phyloP scores from a whole-genome alignment of 2,797 vertebrate species.

The Enteromius fasciolatus region DNA sequence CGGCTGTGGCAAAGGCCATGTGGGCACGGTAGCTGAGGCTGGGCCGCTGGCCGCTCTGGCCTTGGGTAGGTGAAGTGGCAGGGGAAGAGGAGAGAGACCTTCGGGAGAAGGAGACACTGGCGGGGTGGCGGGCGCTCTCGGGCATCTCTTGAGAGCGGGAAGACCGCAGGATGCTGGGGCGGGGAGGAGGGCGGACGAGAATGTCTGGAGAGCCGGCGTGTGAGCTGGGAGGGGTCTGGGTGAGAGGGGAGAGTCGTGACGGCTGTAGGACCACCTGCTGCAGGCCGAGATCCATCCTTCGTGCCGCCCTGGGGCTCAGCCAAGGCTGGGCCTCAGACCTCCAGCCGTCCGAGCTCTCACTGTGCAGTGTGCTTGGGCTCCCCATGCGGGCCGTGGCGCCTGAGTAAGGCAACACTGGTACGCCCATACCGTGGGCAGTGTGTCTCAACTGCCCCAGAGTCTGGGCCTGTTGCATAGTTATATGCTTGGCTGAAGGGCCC shows the following conservation, averaged over 20 bases:
- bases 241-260: constrained; percentile 95
- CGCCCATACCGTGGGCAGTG: constrained; percentile 98
- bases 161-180: constrained; percentile 90
- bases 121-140: constrained; percentile 90
- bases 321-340: constrained; percentile 90
- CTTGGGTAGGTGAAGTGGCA: constrained; percentile 87
- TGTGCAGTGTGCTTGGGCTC: constrained; percentile 95
- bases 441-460: constrained; percentile 99
- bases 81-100: constrained; percentile 85
- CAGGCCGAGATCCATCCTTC: constrained; percentile 93
- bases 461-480: constrained; percentile 98
- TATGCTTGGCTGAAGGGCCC: constrained; percentile 88
- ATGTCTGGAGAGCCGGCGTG: constrained; percentile 96
- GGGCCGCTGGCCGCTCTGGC: constrained; percentile 80
- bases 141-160: constrained; percentile 88
- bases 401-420: constrained; percentile 99
- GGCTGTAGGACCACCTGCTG: constrained; percentile 98
- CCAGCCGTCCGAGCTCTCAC: constrained; percentile 90
- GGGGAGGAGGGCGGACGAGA: constrained; percentile 90
- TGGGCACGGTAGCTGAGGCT: constrained; percentile 85
- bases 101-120: constrained; percentile 90
- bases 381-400: constrained; percentile 89
- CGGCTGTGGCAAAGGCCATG: constrained; percentile 90
- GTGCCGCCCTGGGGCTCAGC: constrained; percentile 93
- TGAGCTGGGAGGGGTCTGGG: constrained; percentile 97